These are phyloP conservation scores for Pseudomyrmex gracilis DNA, from an alignment of 1,140 invertebrate genomes.

Conservation along the genomic window DNA sequence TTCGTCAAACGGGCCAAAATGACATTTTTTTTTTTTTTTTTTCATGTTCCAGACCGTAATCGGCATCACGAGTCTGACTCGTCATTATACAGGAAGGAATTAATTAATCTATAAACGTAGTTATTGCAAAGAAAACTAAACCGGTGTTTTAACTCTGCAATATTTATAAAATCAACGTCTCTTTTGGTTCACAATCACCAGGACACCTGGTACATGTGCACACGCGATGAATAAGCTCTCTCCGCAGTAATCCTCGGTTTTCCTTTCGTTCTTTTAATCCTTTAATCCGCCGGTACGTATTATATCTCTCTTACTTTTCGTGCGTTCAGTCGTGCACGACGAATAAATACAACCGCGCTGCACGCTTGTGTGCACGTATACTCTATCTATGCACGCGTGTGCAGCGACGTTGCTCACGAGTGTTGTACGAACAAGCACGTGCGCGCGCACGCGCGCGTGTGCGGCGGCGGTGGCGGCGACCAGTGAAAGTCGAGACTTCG, in stretches of 20 bases:
- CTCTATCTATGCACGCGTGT: conserved; percentile 19
- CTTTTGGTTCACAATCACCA: too few species aligned
- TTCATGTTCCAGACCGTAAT: too few species aligned
- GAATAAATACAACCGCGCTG: not conserved
- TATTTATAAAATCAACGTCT: too few species aligned
- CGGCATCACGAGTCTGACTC: too few species aligned
- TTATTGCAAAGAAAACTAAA: too few species aligned
- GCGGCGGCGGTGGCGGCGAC: conserved; percentile 47
- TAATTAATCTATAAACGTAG: too few species aligned
- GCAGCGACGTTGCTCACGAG: conserved; percentile 22
- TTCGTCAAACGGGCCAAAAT: too few species aligned
- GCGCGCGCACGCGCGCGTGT: conserved; percentile 29
- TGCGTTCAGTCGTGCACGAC: conserved; percentile 49
- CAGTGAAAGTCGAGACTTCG: conserved; percentile 80
- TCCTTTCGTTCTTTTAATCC: conserved; percentile 6
- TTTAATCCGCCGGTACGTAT: conserved; percentile 39
- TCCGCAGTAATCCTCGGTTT: conserved; percentile 16
- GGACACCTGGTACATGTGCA: too few species aligned
- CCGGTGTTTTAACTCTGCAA: too few species aligned
- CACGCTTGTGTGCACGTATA: too few species aligned
- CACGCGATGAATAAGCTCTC: not conserved
- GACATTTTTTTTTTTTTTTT: too few species aligned
- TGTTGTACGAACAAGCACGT: conserved; percentile 41
- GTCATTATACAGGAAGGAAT: too few species aligned
- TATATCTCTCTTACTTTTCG: conserved; percentile 50